Conservation (phyloP, 2,113 vertebrate genomes). For the Prunella fulvescens region DNA sequence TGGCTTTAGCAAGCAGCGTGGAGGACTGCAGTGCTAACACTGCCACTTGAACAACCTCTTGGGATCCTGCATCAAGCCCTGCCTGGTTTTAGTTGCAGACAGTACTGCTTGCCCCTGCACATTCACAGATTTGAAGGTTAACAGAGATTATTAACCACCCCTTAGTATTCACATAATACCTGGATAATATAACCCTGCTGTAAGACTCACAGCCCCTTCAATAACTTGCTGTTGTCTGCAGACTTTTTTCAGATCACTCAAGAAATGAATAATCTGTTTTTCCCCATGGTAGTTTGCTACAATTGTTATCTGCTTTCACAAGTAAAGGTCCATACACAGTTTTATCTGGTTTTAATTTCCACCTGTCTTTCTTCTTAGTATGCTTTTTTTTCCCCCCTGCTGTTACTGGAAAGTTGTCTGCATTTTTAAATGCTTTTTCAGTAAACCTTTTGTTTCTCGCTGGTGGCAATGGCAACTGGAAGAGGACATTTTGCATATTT, state of each 20-base stretch:
- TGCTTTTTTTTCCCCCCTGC: neutral
- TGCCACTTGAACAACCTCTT: rapidly evolving
- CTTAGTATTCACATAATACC: neutral
- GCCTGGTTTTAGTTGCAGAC: neutral
- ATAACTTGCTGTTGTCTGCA: neutral
- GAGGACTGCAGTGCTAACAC: neutral
- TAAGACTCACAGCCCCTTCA: neutral
- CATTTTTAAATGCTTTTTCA: neutral
- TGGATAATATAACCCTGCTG: neutral
- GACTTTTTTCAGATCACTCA: neutral
- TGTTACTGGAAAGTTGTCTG: neutral
- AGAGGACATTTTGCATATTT: neutral
- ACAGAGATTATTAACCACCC: neutral
- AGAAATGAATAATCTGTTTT: neutral
- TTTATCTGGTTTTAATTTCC: neutral
- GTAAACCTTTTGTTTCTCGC: neutral
- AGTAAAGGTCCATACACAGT: neutral
- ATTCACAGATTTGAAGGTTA: neutral
- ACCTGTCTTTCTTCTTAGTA: neutral
- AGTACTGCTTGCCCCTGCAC: neutral
- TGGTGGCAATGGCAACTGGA: neutral
- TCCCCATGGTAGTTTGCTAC: neutral
- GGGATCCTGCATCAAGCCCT: neutral
- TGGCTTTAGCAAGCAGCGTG: rapidly evolving
- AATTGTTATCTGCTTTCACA: neutral